These are phyloP conservation scores for Priocnemis perturbator DNA, from an alignment of 2,888 invertebrate genomes.

Conservation along the genomic window DNA sequence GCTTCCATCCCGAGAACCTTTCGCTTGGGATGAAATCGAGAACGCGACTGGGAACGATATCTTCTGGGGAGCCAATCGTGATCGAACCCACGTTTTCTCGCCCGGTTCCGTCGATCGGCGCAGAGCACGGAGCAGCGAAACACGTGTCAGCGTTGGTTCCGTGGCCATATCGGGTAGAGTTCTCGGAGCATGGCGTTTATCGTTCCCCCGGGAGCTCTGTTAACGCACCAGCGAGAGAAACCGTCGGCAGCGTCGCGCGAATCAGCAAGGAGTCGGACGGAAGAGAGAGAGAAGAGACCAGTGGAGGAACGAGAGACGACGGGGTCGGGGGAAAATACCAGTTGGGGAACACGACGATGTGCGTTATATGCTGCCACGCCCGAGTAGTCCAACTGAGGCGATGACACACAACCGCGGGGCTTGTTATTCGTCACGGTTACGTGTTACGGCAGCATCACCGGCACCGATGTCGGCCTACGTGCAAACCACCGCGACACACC, in stretches of 20 bases:
- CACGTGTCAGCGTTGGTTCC: conserved; percentile 20
- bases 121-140: conserved; percentile 8
- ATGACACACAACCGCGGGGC: conserved; percentile 64
- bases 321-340: not conserved
- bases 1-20: too few species aligned
- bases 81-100: conserved; percentile 2
- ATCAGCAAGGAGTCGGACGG: not conserved
- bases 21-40: too few species aligned
- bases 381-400: conserved; percentile 27
- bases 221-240: not conserved
- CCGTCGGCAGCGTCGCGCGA: not conserved
- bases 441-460: conserved; percentile 44
- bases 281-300: not conserved
- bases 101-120: too few species aligned
- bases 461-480: not conserved
- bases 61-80: too few species aligned
- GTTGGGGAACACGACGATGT: conserved; percentile 8
- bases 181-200: conserved; percentile 26
- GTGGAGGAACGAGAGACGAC: not conserved
- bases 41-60: too few species aligned
- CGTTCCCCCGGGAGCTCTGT: conserved; percentile 26
- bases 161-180: conserved; percentile 24
- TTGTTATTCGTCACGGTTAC: conserved; percentile 55
- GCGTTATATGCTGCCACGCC: conserved; percentile 15
- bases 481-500: not conserved